Evolutionary conservation across 1,140 invertebrate species (phyloP), one percentile per base, ranked within the genome.

Genomic region (Saccostrea cuccullata): DNA sequence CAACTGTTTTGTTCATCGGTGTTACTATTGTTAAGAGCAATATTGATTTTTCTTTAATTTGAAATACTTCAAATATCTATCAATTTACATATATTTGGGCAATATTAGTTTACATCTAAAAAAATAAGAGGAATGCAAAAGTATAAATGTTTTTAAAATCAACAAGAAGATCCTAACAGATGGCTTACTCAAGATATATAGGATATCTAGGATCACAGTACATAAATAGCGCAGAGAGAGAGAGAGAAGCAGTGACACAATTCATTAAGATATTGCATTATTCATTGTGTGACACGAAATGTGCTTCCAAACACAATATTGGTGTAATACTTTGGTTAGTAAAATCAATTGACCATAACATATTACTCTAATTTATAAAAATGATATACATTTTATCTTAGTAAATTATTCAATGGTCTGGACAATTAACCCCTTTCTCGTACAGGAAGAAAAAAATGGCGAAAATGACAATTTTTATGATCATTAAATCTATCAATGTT

Each of bases 321-420:
- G 58, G 13, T 77, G 26, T 15, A 77, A 77, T 77, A 40, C 23
- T 9, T 23, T 73, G 23, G 23, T 77, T 30, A 30, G 26, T 77
- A 36, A 77, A 77, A 0, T 15, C 70, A 36, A 77, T 30, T 77
- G 70, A 36, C 70, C 47, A 30, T 40, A 64, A 77, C 70, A 13
- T 77, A 26, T 77, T 77, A 26, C 70, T 77, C 23, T 30, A 73
- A 77, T 40, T 77, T 77, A 77, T 1, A 36, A 77, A 30, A 77
- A 77, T 36, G 70, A 77, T 36, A 36, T 15, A 30, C 70, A 77
- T 77, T 77, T 13, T 30, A 77, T 77, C 26, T 12, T 36, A 30
- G 36, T 77, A 30, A 13, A 77, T 77, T 77, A 77, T 77, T 77
- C 30, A 77, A 12, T 30, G 70, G 26, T 77, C 26, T 11, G 30